A percentile compares a stretch with the other conserved stretches of the same genome.
These are phyloP conservation scores for Ophion costatus DNA, from an alignment of 2,888 invertebrate genomes.

Conservation along the genomic window DNA sequence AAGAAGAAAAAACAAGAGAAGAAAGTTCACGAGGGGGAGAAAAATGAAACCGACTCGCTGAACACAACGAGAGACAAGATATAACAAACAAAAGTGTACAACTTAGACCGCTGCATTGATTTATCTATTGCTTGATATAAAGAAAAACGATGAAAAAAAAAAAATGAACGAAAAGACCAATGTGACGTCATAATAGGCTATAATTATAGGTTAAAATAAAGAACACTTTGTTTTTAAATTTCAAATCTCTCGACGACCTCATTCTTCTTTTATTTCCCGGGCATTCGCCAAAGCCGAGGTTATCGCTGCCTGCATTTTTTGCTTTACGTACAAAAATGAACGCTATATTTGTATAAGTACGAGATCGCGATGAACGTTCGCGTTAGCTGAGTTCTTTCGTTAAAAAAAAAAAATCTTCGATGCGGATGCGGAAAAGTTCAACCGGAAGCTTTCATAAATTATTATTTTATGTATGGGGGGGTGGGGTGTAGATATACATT, in stretches of 20 bases:
- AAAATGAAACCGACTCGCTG: not conserved
- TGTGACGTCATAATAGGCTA: conserved; percentile 63
- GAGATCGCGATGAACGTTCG: not conserved
- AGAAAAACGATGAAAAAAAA: too few relatives aligned
- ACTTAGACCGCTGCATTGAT: conserved; percentile 54
- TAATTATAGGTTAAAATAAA: conserved; percentile 66
- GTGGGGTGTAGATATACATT: too few relatives aligned
- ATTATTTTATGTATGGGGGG: too few relatives aligned
- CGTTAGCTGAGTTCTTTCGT: not conserved
- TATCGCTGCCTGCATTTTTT: not conserved
- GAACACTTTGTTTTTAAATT: conserved; percentile 65
- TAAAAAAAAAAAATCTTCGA: not conserved
- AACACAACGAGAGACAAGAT: conserved; percentile 10
- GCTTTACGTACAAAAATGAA: conserved; percentile 14
- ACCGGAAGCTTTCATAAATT: too few relatives aligned
- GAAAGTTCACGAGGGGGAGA: not conserved
- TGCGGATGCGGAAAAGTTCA: not conserved
- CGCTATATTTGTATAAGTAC: not conserved
- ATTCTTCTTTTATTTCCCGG: conserved; percentile 6
- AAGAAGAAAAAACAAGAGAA: not conserved
- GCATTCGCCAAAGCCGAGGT: not conserved
- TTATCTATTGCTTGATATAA: conserved; percentile 55
- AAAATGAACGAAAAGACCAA: conserved; percentile 44
- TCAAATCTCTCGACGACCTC: conserved; percentile 33
- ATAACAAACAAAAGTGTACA: conserved; percentile 51